Base-by-base conservation (phyloP, 2,888 invertebrate genomes). In the Hipparchia sbordonii region DNA sequence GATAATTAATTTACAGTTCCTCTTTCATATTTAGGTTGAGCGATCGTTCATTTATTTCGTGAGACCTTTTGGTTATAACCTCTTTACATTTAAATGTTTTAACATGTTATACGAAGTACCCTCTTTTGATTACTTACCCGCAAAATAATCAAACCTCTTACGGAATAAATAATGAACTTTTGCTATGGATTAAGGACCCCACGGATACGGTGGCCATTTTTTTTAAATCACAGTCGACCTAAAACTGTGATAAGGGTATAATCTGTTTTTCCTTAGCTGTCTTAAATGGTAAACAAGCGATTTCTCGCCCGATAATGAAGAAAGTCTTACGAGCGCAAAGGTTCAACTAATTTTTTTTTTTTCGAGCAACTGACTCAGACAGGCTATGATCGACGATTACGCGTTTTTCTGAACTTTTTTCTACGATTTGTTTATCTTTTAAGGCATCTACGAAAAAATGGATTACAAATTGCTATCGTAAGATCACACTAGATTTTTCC, bases 41-140 rank as follows among this genome's bases (percentile, higher is more conserved):
- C 39, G 12, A 12, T 33, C 59, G 39, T 39, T 60, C 33, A 60
- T 60, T 60, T 60, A 60, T 60, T 39, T 39, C 59, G 59, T 39
- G 10, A 60, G 1, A 6, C 1, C 7, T 33, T 60, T 60, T 60
- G 10, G 9, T 39, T 60, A 60, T 10, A 33, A 4, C n/a, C 9
- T 1, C 10, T 10, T 1, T 39, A 60, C 48, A 48, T 48, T 48
- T 48, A 33, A 59, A 59, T 13, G 2, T 23, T 23, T 48, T 6
- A 6, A 6, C 48, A 48, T 48, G 1, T 48, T 48, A 39, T 39
- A 39, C 39, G 39, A 39, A 39, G 39, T 39, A 39, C 39, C 39
- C 39, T 39, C 39, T 39, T 39, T 39, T 39, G 0, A 39, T 39
- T 0, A 39, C 39, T 5, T 39, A 39, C 39, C 39, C 39, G 39